Percentiles rank a stretch among this genome's conserved stretches.
phyloP scores from a whole-genome alignment of 2,113 vertebrate species.

The Xyrauchen texanus region DNA sequence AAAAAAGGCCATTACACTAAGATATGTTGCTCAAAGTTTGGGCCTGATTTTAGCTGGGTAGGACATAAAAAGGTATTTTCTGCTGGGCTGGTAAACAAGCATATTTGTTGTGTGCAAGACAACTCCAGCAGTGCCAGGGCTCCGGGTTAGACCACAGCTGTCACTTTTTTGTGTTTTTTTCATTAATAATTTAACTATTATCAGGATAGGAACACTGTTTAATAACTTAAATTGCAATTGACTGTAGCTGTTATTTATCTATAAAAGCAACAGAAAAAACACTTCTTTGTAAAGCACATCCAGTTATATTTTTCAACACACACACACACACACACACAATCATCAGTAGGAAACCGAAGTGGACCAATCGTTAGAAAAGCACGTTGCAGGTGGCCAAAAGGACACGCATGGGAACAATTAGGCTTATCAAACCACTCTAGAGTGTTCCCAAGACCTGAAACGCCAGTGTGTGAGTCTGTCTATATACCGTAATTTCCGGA shows the following conservation, averaged over 20 bases:
- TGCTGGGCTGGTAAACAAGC: constrained; percentile 21
- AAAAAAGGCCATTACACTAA: neutral
- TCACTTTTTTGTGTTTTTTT: neutral
- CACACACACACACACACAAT: neutral
- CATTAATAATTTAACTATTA: neutral
- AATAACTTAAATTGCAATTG: neutral
- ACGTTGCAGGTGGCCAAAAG: constrained; percentile 30
- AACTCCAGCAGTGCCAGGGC: neutral
- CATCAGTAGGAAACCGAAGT: constrained; percentile 5
- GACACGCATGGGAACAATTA: constrained; percentile 42
- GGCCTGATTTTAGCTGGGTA: constrained; percentile 1
- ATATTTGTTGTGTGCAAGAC: constrained; percentile 17
- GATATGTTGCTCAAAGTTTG: constrained; percentile 6
- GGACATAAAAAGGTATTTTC: neutral
- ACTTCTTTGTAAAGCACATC: neutral
- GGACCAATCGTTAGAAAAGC: neutral
- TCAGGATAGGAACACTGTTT: neutral
- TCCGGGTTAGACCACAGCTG: constrained; percentile 41
- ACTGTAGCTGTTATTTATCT: neutral
- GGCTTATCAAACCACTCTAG: constrained; percentile 39
- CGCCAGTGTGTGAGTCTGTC: neutral
- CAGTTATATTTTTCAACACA: neutral
- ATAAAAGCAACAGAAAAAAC: neutral
- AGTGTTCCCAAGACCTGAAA: neutral
- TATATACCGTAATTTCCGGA: too few relatives aligned